Conservation (phyloP, 2,888 invertebrate genomes). For the Parasteatoda lunata region DNA sequence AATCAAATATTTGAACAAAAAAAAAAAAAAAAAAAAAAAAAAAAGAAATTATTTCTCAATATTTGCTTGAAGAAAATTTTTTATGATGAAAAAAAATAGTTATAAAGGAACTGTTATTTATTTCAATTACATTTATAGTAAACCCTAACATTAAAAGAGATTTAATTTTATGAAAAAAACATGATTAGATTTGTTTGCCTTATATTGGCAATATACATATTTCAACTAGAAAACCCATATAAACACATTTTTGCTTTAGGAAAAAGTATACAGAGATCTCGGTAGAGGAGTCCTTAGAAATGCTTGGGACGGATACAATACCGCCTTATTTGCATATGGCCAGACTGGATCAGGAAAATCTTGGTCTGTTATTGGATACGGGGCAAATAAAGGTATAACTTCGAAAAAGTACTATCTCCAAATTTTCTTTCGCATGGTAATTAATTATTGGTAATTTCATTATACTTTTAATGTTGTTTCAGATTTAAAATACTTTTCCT, state of each 20-base stretch:
- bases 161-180: background rate
- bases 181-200: background rate
- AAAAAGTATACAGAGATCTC: slow-evolving; percentile 77
- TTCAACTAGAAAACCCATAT: background rate
- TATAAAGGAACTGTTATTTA: no score
- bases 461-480: no score
- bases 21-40: no score
- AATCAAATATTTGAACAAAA: no score
- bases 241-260: slow-evolving; percentile 72
- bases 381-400: slow-evolving; percentile 76
- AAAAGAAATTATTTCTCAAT: no score
- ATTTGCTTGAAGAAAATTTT: no score
- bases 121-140: no score
- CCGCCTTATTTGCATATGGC: slow-evolving; percentile 78
- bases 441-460: no score
- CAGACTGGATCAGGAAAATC: slow-evolving; percentile 79
- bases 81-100: no score
- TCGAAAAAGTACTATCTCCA: no score
- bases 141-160: background rate
- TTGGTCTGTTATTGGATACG: slow-evolving; percentile 78
- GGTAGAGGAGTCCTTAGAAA: slow-evolving; percentile 77
- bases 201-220: background rate
- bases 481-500: no score
- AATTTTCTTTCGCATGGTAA: no score
- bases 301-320: slow-evolving; percentile 79